These are phyloP conservation scores for Nipponacmea schrenckii DNA, from an alignment of 2,888 invertebrate genomes.

Conservation along the genomic window DNA sequence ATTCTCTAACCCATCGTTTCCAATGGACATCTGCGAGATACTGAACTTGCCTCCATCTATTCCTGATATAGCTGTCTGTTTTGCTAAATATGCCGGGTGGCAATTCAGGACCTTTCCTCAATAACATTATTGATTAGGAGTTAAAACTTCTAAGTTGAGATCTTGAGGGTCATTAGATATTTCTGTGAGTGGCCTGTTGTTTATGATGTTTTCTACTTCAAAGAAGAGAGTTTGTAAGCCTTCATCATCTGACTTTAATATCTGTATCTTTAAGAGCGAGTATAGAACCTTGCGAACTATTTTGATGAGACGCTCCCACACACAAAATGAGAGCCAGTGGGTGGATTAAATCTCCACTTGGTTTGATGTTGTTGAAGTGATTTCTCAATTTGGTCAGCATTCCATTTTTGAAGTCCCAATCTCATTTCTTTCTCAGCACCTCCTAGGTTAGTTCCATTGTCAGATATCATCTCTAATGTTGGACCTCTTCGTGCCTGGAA, in stretches of 20 bases:
- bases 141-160: neutral
- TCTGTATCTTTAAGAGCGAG: neutral
- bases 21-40: slow-evolving; percentile 29
- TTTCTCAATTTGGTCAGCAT: too few species aligned
- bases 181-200: slow-evolving; percentile 27
- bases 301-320: slow-evolving; percentile 32
- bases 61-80: slow-evolving; percentile 23
- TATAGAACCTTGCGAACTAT: slow-evolving; percentile 26
- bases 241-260: slow-evolving; percentile 20
- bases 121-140: neutral
- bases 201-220: too few species aligned
- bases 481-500: slow-evolving; percentile 25
- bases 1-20: slow-evolving; percentile 25
- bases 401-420: slow-evolving; percentile 13
- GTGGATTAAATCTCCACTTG: slow-evolving; percentile 25
- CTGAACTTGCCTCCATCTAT: slow-evolving; percentile 34
- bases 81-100: slow-evolving; percentile 29
- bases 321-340: too few species aligned
- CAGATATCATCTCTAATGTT: slow-evolving; percentile 12
- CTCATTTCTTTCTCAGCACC: slow-evolving; percentile 22
- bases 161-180: slow-evolving; percentile 20
- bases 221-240: slow-evolving; percentile 28
- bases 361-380: slow-evolving; percentile 7
- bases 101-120: slow-evolving; percentile 1
- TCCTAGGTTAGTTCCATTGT: slow-evolving; percentile 29